Conservation (phyloP, 2,888 invertebrate genomes). For the Anodontia alba region DNA sequence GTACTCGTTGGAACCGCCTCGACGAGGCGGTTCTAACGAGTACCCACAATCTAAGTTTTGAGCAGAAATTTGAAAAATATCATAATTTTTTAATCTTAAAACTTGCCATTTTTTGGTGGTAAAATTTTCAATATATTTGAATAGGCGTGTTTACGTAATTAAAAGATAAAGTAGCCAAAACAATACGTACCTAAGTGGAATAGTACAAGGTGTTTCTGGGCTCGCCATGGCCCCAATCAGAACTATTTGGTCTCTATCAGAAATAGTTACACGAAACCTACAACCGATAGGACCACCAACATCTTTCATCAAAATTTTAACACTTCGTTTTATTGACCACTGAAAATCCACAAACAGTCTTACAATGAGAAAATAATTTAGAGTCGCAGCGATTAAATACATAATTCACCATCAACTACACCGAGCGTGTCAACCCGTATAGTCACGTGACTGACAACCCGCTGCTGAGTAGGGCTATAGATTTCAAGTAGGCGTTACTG, state of each 20-base stretch:
- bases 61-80: too few relatives aligned
- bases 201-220: neutral
- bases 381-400: slow-evolving; percentile 54
- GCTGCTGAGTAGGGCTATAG: slow-evolving; percentile 38
- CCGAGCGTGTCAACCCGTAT: slow-evolving; percentile 3
- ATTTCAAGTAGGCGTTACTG: slow-evolving; percentile 32
- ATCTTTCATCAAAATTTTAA: slow-evolving; percentile 10
- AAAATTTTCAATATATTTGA: too few relatives aligned
- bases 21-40: too few relatives aligned
- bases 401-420: slow-evolving; percentile 8
- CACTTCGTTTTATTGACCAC: slow-evolving; percentile 16
- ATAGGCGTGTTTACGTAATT: too few relatives aligned
- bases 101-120: too few relatives aligned
- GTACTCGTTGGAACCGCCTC: too few relatives aligned
- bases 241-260: too few relatives aligned
- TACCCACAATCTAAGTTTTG: too few relatives aligned
- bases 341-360: slow-evolving; percentile 49
- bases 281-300: slow-evolving; percentile 26
- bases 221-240: too few relatives aligned
- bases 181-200: slow-evolving; percentile 4
- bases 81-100: too few relatives aligned
- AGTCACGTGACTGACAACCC: slow-evolving; percentile 37
- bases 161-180: too few relatives aligned
- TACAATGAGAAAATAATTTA: slow-evolving; percentile 48
- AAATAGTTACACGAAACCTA: neutral